phyloP scores from a whole-genome alignment of 2,797 vertebrate species.

The Cyprinodon diabolis region DNA sequence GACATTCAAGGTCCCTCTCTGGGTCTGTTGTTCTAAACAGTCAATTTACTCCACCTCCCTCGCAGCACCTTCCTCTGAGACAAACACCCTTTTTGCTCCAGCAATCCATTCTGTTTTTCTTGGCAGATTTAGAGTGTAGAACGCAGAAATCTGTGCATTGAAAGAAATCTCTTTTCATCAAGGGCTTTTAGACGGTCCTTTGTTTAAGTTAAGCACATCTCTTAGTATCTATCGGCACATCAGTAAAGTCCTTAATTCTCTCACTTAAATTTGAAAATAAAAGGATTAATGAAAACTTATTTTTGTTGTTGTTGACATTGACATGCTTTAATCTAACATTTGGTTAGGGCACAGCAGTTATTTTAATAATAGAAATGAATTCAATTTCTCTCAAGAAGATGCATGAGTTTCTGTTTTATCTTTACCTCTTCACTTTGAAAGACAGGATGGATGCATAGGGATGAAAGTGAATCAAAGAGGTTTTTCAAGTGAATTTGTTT shows the following conservation, averaged over 20 bases:
- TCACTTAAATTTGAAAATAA: constrained; percentile 16
- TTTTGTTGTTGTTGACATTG: background rate
- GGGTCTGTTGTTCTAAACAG: constrained; percentile 65
- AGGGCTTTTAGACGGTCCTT: constrained; percentile 36
- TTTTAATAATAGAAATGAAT: constrained; percentile 18
- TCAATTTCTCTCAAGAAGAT: constrained; percentile 15
- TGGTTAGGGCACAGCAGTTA: constrained; percentile 8
- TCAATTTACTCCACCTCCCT: constrained; percentile 60
- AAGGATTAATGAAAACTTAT: background rate
- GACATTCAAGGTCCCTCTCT: constrained; percentile 72
- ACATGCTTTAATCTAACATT: background rate
- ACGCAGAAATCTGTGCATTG: constrained; percentile 37
- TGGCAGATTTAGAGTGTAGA: constrained; percentile 39
- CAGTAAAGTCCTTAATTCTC: constrained; percentile 25
- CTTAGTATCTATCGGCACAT: constrained; percentile 22
- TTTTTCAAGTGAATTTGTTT: constrained; percentile 65
- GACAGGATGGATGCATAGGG: constrained; percentile 27
- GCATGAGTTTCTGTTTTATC: background rate
- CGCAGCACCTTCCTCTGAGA: constrained; percentile 51
- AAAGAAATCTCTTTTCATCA: constrained; percentile 44
- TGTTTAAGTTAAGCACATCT: constrained; percentile 26
- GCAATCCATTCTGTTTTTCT: constrained; percentile 38
- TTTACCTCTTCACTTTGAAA: constrained; percentile 11
- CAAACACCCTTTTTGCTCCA: constrained; percentile 48
- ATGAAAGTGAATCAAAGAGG: constrained; percentile 49